Evolutionary conservation across 2,113 vertebrate genomes (phyloP).

Genomic region (Pangasianodon hypophthalmus): DNA sequence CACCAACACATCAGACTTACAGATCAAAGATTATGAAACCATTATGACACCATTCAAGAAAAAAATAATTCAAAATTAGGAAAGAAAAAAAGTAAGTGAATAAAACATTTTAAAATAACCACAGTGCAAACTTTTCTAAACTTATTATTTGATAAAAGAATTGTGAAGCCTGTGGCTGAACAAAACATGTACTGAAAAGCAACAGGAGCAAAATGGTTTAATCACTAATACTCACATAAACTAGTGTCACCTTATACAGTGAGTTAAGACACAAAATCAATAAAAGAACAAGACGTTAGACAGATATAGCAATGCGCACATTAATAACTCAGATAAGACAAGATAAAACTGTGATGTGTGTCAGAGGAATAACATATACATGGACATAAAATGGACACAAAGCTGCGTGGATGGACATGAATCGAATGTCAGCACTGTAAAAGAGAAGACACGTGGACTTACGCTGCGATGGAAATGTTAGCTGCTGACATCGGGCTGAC

Average conservation of each 20-base stretch:
- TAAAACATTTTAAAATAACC: not conserved
- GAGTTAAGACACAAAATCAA: not conserved
- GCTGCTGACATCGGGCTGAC: slow-evolving; percentile 95
- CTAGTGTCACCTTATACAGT: not conserved
- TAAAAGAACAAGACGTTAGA: not conserved
- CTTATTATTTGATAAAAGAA: not conserved
- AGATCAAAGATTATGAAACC: slow-evolving; percentile 19
- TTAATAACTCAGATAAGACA: not conserved
- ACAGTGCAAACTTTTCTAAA: not conserved
- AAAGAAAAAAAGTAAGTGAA: slow-evolving; percentile 1
- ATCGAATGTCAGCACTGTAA: not conserved
- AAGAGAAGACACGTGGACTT: slow-evolving; percentile 68
- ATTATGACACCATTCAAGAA: slow-evolving; percentile 35
- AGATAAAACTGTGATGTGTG: not conserved
- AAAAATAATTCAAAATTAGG: not conserved
- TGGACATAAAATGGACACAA: slow-evolving; percentile 4
- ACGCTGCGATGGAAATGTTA: slow-evolving; percentile 94
- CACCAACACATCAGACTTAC: slow-evolving; percentile 44
- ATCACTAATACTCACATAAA: not conserved
- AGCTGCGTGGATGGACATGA: not conserved
- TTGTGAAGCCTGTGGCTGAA: not conserved
- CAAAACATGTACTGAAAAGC: not conserved
- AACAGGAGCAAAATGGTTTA: not conserved
- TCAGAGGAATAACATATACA: not conserved
- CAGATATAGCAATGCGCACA: not conserved